These are phyloP conservation scores for Cyclophora albipunctata DNA, from an alignment of 2,888 invertebrate species.

Conservation along the genomic window DNA sequence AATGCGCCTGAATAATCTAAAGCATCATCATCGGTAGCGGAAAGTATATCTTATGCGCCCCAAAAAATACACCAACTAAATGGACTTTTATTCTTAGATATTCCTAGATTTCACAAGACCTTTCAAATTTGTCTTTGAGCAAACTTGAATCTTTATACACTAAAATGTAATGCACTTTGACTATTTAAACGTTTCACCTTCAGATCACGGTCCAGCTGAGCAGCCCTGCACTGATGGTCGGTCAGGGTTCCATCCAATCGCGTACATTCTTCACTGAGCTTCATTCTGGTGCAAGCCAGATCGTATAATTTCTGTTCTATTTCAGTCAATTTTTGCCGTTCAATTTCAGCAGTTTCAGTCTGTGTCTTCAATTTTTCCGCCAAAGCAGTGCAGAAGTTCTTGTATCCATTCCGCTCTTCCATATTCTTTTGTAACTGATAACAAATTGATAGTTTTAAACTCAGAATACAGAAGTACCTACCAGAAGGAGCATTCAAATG, in stretches of 20 bases:
- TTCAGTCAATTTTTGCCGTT: conserved; percentile 23
- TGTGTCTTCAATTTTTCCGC: conserved; percentile 28
- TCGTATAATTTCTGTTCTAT: conserved; percentile 42
- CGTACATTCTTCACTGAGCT: conserved; percentile 36
- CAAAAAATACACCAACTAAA: no score
- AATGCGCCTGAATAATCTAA: no score
- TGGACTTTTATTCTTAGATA: no score
- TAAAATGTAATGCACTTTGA: no score
- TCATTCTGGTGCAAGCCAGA: conserved; percentile 33
- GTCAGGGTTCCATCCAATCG: conserved; percentile 34
- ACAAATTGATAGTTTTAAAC: no score
- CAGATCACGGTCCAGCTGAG: conserved; percentile 51
- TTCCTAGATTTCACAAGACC: no score
- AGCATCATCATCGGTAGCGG: no score
- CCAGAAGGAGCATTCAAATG: no score
- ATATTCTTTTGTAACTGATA: conserved; percentile 40
- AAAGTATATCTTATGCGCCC: no score
- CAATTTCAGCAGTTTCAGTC: conserved; percentile 28
- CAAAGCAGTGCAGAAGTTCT: conserved; percentile 26
- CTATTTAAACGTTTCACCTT: conserved; percentile 26
- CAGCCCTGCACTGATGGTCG: conserved; percentile 37
- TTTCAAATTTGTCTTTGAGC: no score
- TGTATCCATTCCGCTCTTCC: conserved; percentile 42
- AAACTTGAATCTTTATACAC: no score
- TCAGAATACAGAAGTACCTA: no score